Conservation (phyloP, 2,113 vertebrate genomes). For the Rhipidura dahli region DNA sequence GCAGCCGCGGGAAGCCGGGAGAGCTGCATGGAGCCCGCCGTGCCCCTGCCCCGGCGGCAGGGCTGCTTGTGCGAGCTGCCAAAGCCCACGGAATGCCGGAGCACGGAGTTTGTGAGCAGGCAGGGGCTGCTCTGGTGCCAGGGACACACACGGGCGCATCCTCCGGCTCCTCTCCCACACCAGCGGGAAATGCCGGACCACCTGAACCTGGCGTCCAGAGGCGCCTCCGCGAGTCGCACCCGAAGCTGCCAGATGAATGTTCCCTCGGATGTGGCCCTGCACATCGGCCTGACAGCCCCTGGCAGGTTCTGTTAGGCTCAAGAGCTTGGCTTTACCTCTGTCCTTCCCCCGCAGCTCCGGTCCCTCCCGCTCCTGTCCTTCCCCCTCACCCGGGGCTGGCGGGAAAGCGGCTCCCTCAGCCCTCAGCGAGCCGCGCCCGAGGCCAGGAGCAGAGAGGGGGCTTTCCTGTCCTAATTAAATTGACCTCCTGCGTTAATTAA, state of each 20-base stretch:
- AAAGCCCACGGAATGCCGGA: neutral
- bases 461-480: neutral
- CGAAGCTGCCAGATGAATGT: slow-evolving; percentile 23
- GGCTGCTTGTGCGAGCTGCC: neutral
- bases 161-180: neutral
- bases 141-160: neutral
- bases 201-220: neutral
- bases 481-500: neutral
- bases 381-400: too few species aligned
- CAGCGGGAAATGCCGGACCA: neutral
- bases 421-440: accelerated
- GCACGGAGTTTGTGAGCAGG: neutral
- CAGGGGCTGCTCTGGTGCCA: neutral
- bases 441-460: accelerated
- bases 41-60: neutral
- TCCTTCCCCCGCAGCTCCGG: neutral
- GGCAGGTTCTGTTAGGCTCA: slow-evolving; percentile 35
- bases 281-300: neutral
- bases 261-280: accelerated
- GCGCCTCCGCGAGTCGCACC: neutral
- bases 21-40: neutral
- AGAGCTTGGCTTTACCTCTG: neutral
- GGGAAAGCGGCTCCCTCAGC: accelerated
- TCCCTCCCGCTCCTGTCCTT: neutral
- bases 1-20: neutral